These are phyloP conservation scores for Noctua janthe DNA, from an alignment of 2,888 invertebrate species.

Conservation along the genomic window DNA sequence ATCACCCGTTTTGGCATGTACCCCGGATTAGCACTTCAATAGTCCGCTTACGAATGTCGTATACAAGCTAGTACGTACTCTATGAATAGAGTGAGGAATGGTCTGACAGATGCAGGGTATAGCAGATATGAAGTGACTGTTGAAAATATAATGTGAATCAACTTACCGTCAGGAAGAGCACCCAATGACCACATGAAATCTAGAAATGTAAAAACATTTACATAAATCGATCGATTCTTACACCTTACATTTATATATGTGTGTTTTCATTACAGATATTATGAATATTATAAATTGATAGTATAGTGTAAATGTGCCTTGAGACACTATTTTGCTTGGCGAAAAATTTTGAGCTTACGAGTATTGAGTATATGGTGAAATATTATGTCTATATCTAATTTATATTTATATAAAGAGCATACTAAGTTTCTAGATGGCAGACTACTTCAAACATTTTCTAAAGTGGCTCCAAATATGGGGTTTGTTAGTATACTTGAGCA, in stretches of 20 bases:
- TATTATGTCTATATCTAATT: constrained; percentile 76
- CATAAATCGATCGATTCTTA: constrained; percentile 90
- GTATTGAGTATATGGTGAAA: constrained; percentile 77
- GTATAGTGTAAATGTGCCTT: constrained; percentile 80
- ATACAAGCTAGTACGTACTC: constrained; percentile 56
- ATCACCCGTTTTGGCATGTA: constrained; percentile 77
- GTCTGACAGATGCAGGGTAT: constrained; percentile 78
- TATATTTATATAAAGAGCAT: constrained; percentile 80
- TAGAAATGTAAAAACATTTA: constrained; percentile 93
- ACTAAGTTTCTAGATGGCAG: constrained; percentile 79
- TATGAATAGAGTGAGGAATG: constrained; percentile 70
- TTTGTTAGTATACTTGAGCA: constrained; percentile 84
- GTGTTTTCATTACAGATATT: constrained; percentile 72
- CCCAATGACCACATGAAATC: constrained; percentile 99
- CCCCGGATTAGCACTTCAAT: constrained; percentile 76
- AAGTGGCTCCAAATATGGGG: constrained; percentile 82
- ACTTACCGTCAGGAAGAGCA: constrained; percentile 99
- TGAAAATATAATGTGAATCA: constrained; percentile 81
- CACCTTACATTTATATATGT: constrained; percentile 83
- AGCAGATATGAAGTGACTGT: constrained; percentile 80
- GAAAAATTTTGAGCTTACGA: constrained; percentile 80
- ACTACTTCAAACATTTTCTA: constrained; percentile 83
- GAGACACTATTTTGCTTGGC: constrained; percentile 91
- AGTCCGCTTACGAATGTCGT: constrained; percentile 62
- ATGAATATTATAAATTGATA: constrained; percentile 73